Evolutionary conservation across 2,888 invertebrate genomes (phyloP), one percentile per base, ranked within the genome.

Genomic region (Bellardia pandia): DNA sequence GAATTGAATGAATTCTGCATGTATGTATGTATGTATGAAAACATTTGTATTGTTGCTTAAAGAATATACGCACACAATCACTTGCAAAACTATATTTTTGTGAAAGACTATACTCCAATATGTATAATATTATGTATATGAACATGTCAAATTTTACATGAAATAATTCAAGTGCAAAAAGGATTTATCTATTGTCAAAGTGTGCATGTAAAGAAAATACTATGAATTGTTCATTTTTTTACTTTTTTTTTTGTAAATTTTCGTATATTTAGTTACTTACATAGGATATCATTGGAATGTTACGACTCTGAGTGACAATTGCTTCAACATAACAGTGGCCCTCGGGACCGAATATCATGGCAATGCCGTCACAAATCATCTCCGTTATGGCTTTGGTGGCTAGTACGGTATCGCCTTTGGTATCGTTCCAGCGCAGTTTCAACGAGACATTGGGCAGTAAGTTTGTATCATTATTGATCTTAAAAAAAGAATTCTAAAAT

Each of bases 221-320:
- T 45, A 9, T 45, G 45, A 9, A 45, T 45, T 45, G 11, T 11
- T 45, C 3, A 42, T 6, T 42, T 42, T 3, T 6, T 23, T 23
- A 23, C 5, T 37, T 37, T 37, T 37, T 37, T 37, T 37, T 37
- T 33, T 33, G 33, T 33, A 4, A 33, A 37, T 45, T 45, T 45
- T 13, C 9, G 4, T 30, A 30, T 9, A 58, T 30, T 30, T 58
- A 11, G 48, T 48, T 90, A 96, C 98, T 97, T 94, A 99, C 99
- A 94, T 98, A 98, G 92, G 98, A 98, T 93, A 99, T 97, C 98
- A 99, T 98, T 85, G 99, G 98, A 92, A 98, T 96, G 94, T 99
- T 98, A 93, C 97, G 96, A 66, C 98, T 97, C 92, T 98, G 98
- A 37, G 99, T 97, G 77, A 99, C 96, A 90, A 98, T 97, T 77